Evolutionary conservation across 1,140 invertebrate genomes (phyloP).

Genomic region (Sipha flava): DNA sequence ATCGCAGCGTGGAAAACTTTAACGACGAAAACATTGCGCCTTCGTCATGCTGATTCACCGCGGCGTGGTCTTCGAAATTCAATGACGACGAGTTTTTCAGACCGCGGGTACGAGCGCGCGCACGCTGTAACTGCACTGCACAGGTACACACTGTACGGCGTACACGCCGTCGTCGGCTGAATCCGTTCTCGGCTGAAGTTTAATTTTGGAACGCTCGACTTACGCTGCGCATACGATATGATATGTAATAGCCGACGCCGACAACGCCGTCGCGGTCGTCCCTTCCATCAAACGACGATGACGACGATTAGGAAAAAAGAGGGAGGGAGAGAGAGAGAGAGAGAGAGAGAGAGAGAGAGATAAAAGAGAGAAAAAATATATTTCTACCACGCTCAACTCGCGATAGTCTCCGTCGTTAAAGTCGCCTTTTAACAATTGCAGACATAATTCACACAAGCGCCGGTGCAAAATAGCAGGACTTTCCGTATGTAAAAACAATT

Average conservation of each 20-base stretch:
- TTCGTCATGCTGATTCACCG: not conserved
- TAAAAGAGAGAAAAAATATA: not conserved
- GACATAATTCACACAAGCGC: not conserved
- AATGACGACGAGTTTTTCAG: no score
- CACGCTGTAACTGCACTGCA: not conserved
- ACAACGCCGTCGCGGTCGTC: no score
- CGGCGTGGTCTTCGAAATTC: not conserved
- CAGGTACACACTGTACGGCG: not conserved
- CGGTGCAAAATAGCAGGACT: not conserved
- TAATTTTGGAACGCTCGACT: conserved; percentile 29
- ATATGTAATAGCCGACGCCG: not conserved
- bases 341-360: no score
- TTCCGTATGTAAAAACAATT: not conserved
- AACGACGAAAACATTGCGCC: conserved; percentile 36
- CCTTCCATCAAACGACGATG: no score
- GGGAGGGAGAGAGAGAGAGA: no score
- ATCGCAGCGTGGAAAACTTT: conserved; percentile 29
- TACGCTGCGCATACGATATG: not conserved
- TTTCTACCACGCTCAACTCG: not conserved
- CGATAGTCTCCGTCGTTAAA: conserved; percentile 22
- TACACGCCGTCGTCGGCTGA: not conserved
- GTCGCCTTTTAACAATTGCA: conserved; percentile 1
- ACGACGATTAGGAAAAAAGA: no score
- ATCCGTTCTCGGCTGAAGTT: not conserved
- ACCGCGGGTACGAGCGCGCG: no score